Conservation (phyloP, 2,888 invertebrate genomes). For the Neocrepidodera transversa region DNA sequence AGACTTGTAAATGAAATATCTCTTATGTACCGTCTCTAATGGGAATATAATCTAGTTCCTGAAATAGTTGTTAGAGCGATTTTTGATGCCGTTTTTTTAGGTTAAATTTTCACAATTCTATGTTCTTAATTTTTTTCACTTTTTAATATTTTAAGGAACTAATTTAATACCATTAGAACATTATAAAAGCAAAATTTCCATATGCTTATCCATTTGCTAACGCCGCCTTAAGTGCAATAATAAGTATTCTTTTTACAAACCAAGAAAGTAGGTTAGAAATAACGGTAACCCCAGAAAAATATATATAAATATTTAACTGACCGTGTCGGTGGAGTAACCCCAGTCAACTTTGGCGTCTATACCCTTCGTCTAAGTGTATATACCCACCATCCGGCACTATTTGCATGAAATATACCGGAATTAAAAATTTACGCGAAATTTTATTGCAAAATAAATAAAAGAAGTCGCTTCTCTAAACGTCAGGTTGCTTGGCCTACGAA, state of each 20-base stretch:
- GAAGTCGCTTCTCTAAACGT: conserved; percentile 53
- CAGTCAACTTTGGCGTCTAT: no score
- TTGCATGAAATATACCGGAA: conserved; percentile 35
- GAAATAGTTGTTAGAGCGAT: no score
- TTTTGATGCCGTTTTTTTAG: no score
- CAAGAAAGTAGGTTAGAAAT: neutral
- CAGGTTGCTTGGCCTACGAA: conserved; percentile 54
- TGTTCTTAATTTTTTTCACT: no score
- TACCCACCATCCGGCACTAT: conserved; percentile 24
- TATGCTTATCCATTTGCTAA: no score
- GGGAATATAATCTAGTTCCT: no score
- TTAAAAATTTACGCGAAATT: conserved; percentile 55
- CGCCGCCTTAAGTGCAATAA: no score
- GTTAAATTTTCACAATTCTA: no score
- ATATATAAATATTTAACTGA: conserved; percentile 14
- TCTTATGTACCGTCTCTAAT: no score
- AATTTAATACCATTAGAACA: no score
- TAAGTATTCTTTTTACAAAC: neutral
- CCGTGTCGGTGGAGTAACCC: neutral
- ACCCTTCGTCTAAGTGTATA: neutral
- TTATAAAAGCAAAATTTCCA: no score
- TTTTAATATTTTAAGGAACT: neutral
- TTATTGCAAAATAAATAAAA: conserved; percentile 55
- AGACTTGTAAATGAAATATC: no score
- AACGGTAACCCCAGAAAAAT: neutral